phyloP scores from a whole-genome alignment of 1,140 invertebrate genomes.

The Hylyphantes graminicola region DNA sequence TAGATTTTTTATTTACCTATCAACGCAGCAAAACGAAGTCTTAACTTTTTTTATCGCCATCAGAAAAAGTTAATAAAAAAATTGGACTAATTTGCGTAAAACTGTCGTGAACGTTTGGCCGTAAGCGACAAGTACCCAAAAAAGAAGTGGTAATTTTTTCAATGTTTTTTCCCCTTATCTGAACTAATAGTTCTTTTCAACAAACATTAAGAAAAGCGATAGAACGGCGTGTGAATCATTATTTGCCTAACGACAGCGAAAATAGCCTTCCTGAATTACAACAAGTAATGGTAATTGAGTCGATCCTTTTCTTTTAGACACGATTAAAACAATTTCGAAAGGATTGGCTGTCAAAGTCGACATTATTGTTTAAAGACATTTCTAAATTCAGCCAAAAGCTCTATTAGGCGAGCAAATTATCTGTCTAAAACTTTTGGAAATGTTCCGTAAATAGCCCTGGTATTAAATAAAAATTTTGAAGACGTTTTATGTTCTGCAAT shows the following conservation, averaged over 20 bases:
- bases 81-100: conserved; percentile 49
- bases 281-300: conserved; percentile 37
- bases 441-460: no score
- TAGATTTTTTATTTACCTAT: conserved; percentile 28
- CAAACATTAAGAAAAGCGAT: conserved; percentile 45
- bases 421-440: no score
- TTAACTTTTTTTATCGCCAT: background rate
- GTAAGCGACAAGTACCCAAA: conserved; percentile 40
- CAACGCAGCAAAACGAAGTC: conserved; percentile 7
- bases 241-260: conserved; percentile 44
- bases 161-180: conserved; percentile 2
- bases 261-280: conserved; percentile 49
- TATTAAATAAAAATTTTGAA: no score
- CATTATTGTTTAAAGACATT: conserved; percentile 25
- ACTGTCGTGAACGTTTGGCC: conserved; percentile 39
- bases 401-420: no score
- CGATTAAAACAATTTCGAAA: conserved; percentile 35
- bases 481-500: no score
- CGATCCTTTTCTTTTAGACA: conserved; percentile 18
- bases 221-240: conserved; percentile 46
- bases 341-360: conserved; percentile 26
- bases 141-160: conserved; percentile 36
- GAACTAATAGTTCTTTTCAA: conserved; percentile 51
- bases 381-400: background rate
- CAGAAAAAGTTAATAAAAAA: conserved; percentile 13